Conservation (phyloP, 2,113 vertebrate genomes). For the Centropus bengalensis region DNA sequence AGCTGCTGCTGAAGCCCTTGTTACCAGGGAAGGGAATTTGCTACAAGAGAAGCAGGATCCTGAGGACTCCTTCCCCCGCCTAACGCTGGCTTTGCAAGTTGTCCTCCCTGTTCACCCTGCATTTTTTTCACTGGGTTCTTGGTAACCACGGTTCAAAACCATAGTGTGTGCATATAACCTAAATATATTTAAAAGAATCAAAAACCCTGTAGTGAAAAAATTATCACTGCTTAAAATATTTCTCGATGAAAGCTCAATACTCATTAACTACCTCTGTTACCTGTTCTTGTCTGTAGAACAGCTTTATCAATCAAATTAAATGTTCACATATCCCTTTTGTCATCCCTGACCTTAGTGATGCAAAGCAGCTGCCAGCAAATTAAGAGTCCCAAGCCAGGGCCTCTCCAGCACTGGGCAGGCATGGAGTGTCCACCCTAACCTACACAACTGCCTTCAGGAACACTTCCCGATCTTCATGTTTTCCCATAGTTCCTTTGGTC, state of each 20-base stretch:
- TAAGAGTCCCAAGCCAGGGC: not conserved
- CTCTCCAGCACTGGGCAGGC: not conserved
- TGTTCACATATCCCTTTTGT: not conserved
- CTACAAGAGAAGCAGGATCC: not conserved
- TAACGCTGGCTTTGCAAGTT: not conserved
- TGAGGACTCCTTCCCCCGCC: not conserved
- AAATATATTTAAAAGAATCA: not conserved
- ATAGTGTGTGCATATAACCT: not conserved
- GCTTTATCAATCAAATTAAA: not conserved
- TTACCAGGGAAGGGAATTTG: not conserved
- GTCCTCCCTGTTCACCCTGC: not conserved
- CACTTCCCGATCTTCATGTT: not conserved
- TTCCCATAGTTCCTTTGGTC: not conserved
- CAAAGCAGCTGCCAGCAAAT: not conserved
- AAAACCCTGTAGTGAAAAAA: not conserved
- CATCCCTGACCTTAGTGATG: not conserved
- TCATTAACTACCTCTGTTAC: not conserved
- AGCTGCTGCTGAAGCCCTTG: not conserved
- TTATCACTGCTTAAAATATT: not conserved
- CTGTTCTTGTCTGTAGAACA: not conserved
- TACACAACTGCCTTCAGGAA: not conserved
- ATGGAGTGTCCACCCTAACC: not conserved
- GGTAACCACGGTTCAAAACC: not conserved
- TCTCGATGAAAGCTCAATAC: not conserved
- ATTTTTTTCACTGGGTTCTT: not conserved